Percentiles rank a stretch among this genome's conserved stretches.
These are phyloP conservation scores for Ctenoplectra terminalis DNA, from an alignment of 1,140 invertebrate genomes.

Conservation along the genomic window DNA sequence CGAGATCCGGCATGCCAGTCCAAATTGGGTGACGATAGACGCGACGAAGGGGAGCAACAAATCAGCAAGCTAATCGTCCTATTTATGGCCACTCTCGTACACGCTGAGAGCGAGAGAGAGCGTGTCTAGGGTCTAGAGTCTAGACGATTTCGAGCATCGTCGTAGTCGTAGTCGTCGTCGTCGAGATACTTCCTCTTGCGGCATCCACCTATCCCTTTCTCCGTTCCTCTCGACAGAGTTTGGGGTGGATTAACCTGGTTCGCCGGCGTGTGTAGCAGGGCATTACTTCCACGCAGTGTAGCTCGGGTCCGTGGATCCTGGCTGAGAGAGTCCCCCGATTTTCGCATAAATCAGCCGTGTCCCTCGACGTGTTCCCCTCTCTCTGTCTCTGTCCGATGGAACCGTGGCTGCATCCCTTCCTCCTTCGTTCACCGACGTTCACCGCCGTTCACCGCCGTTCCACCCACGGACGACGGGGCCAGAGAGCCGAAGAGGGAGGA, in stretches of 20 bases:
- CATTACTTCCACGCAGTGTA: slow-evolving; percentile 66
- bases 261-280: slow-evolving; percentile 45
- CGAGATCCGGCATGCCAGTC: background rate
- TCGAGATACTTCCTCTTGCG: slow-evolving; percentile 59
- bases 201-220: slow-evolving; percentile 5
- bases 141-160: slow-evolving; percentile 43
- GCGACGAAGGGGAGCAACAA: slow-evolving; percentile 46
- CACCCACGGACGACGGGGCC: slow-evolving; percentile 59
- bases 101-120: background rate
- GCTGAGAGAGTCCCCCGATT: slow-evolving; percentile 63
- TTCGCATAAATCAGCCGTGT: slow-evolving; percentile 72
- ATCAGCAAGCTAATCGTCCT: slow-evolving; percentile 65
- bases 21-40: slow-evolving; percentile 57
- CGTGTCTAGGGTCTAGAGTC: slow-evolving; percentile 29
- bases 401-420: slow-evolving; percentile 37
- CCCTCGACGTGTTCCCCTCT: slow-evolving; percentile 38
- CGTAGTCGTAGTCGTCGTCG: slow-evolving; percentile 22
- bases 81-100: slow-evolving; percentile 51
- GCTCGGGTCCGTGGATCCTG: slow-evolving; percentile 51
- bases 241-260: slow-evolving; percentile 65
- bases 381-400: slow-evolving; percentile 34
- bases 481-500: slow-evolving; percentile 8
- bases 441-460: slow-evolving; percentile 59
- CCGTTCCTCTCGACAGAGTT: slow-evolving; percentile 39
- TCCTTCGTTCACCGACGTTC: slow-evolving; percentile 59